Base-by-base conservation (phyloP, 1,140 invertebrate genomes). In the Heliconius hermathena region DNA sequence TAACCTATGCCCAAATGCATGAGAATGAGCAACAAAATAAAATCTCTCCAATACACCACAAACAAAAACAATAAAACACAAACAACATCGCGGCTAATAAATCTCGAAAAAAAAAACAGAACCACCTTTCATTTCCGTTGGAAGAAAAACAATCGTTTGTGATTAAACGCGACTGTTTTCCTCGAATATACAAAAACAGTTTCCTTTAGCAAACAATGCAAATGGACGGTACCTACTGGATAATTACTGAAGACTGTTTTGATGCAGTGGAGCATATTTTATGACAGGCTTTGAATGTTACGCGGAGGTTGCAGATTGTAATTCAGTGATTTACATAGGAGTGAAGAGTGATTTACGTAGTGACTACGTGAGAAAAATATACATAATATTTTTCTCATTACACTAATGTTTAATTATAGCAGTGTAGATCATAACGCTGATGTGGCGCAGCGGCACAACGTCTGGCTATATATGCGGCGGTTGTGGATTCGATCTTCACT, bases 71-170 rank as follows among this genome's bases (percentile, higher is more conserved):
- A 60, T 26, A 60, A 60, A 22, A 60, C 8, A 60, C 20, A 22
- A 60, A 60, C 54, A 60, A 60, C 54, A 60, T 26, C 54, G 54
- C 54, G 54, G 54, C 54, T 22, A 60, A 60, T 60, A 60, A 60
- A 60, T 60, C 54, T 60, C 54, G 49, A 52, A 57, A 57, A 57
- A 57, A 60, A 60, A 46, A 46, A 16, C 41, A 11, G 54, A 60
- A 60, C 54, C 54, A 60, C n/a, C 54, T 60, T 60, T 60, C 54
- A 60, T 60, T 60, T 60, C 54, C 54, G 54, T 60, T 22, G 54
- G 54, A 60, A 60, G 54, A 60, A 60, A 60, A 60, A 60, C 54
- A 60, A 60, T 60, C 54, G 54, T 60, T 60, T 60, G 54, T 60
- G 54, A 60, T 60, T 60, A 60, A 60, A 60, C 49, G 20, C 54